phyloP scores from a whole-genome alignment of 2,113 vertebrate genomes.

The Saccopteryx leptura region DNA sequence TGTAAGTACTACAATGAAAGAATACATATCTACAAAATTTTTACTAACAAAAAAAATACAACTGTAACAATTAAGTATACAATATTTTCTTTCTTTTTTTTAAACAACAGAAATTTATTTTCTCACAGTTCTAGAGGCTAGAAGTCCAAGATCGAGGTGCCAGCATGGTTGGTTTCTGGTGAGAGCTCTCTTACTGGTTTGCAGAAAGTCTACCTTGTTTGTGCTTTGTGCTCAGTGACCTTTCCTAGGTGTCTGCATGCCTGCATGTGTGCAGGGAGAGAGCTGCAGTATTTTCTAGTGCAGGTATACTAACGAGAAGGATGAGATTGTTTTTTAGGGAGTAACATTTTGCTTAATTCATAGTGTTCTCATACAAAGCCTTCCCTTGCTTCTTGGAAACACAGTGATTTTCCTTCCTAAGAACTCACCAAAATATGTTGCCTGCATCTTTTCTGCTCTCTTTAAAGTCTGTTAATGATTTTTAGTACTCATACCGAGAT shows the following conservation, averaged over 20 bases:
- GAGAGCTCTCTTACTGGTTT: too few species aligned
- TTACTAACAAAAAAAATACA: background rate
- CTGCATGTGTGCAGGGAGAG: too few species aligned
- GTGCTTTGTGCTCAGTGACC: too few species aligned
- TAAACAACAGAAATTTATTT: too few species aligned
- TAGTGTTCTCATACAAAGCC: background rate
- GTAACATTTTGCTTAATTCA: slow-evolving; percentile 35
- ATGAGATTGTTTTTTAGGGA: background rate
- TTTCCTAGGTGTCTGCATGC: too few species aligned
- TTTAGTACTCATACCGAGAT: background rate
- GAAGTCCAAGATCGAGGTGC: too few species aligned
- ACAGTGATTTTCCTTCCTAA: background rate
- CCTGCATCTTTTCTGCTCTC: background rate
- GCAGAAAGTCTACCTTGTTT: too few species aligned
- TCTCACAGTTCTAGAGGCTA: too few species aligned
- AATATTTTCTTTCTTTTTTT: background rate
- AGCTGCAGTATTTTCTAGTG: background rate
- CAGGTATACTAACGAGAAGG: background rate
- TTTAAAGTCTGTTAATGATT: background rate
- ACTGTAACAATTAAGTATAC: background rate
- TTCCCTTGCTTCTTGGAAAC: background rate
- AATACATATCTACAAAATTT: background rate
- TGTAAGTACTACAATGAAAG: background rate
- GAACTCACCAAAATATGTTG: background rate
- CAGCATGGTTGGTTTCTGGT: too few species aligned